A percentile compares a stretch with the other conserved stretches of the same genome.
phyloP scores from a whole-genome alignment of 2,888 invertebrate species.

The Serripes groenlandicus region DNA sequence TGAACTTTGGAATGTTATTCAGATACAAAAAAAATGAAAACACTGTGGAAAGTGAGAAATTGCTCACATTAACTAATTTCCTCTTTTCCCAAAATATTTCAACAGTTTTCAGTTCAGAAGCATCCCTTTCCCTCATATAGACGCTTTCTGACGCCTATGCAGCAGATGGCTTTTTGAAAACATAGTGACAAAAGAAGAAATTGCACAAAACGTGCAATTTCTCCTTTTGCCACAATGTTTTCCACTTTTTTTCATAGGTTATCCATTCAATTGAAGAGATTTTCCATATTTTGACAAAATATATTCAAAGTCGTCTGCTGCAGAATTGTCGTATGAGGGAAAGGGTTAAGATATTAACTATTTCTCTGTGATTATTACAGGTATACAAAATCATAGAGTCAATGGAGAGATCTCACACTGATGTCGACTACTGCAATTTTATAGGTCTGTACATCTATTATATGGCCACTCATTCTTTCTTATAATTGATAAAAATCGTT shows the following conservation, averaged over 20 bases:
- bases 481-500: too few species aligned
- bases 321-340: too few species aligned
- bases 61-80: not conserved
- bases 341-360: too few species aligned
- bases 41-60: not conserved
- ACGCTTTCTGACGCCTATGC: too few species aligned
- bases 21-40: not conserved
- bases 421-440: slow-evolving; percentile 40
- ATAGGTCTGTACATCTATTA: slow-evolving; percentile 41
- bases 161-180: too few species aligned
- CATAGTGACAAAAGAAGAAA: not conserved
- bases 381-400: slow-evolving; percentile 60
- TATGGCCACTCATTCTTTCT: too few species aligned
- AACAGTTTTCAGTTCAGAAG: not conserved
- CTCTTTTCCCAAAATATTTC: not conserved
- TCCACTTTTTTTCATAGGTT: too few species aligned
- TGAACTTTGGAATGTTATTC: too few species aligned
- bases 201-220: not conserved
- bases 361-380: slow-evolving; percentile 28
- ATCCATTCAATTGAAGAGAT: too few species aligned
- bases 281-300: too few species aligned
- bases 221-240: not conserved
- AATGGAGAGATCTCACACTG: slow-evolving; percentile 40
- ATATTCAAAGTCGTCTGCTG: too few species aligned
- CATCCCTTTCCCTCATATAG: too few species aligned